Base-by-base conservation (phyloP, 2,113 vertebrate species). In the Phyllostomus discolor region DNA sequence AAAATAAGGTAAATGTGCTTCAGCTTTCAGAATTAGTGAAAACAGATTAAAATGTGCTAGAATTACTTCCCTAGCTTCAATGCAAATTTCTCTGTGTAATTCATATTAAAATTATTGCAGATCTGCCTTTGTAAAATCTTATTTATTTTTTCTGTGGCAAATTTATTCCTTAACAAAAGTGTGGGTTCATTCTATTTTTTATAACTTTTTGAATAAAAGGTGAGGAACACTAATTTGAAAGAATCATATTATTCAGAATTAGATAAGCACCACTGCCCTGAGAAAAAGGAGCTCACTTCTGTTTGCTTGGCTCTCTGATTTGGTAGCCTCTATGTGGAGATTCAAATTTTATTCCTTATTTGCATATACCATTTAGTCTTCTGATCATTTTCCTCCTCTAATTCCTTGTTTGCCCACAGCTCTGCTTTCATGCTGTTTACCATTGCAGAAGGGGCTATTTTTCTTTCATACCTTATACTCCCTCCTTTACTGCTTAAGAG, bases 61-160 rank as follows among this genome's bases (percentile, higher is more conserved):
- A 87, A 92, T 92, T 73, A 82, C 81, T 94, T 92, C 28, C 38
- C 80, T 94, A 66, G 64, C 90, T 95, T 94, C 72, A 28, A 64
- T 79, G 69, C 22, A 79, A 83, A 66, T 90, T 91, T 81, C 67
- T 82, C 84, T 59, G 17, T 72, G 59, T 70, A 80, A 89, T 46
- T 90, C 50, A 80, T 76, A 96, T 96, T 69, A 88, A 52, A 96
- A 92, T 94, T 90, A 79, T 43, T 75, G 96, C 48, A 88, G n/a
- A 41, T 95, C 54, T 81, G 38, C 66, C 90, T 84, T 96, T 85
- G 12, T 20, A 78, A 82, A 82, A 43, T 85, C 46, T 93, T 93
- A 80, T 69, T 92, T 93, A 70, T 62, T 87, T 64, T 88, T 81
- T 59, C 72, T 95, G 22, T 54, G 52, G 52, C 38, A 82, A 88